phyloP scores from a whole-genome alignment of 2,797 vertebrate genomes.

The Falco columbarius region DNA sequence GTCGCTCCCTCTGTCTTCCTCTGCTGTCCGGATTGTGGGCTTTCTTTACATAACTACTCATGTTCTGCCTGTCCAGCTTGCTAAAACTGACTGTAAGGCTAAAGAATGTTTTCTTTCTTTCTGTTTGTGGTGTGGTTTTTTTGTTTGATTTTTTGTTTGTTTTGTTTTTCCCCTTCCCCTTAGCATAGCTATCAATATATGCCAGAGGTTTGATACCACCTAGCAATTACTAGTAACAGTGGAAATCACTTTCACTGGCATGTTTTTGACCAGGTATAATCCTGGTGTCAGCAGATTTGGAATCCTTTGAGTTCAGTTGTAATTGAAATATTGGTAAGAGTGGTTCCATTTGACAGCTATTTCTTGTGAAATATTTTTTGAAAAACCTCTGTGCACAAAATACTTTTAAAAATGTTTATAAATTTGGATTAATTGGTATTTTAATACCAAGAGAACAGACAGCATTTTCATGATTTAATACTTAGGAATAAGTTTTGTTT shows the following conservation, averaged over 20 bases:
- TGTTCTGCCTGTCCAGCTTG: background rate
- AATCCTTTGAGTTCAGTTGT: background rate
- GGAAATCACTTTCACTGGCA: background rate
- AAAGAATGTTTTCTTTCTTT: background rate
- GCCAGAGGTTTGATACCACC: background rate
- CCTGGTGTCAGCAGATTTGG: background rate
- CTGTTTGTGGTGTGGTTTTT: too few species aligned
- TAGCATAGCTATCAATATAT: background rate
- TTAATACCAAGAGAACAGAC: background rate
- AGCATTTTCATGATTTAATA: background rate
- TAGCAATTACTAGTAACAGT: background rate
- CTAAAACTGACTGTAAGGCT: background rate
- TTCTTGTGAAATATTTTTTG: background rate
- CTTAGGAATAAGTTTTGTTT: background rate
- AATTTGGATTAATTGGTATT: background rate
- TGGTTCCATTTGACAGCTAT: background rate
- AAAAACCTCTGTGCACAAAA: background rate
- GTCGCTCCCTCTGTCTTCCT: background rate
- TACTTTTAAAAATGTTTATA: background rate
- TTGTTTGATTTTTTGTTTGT: background rate
- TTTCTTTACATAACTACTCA: background rate
- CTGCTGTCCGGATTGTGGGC: background rate
- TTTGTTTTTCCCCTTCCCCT: fast-evolving
- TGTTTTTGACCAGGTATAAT: background rate
- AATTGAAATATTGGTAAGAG: background rate